Evolutionary conservation across 2,113 vertebrate species (phyloP).

Genomic region (Oreochromis aureus): DNA sequence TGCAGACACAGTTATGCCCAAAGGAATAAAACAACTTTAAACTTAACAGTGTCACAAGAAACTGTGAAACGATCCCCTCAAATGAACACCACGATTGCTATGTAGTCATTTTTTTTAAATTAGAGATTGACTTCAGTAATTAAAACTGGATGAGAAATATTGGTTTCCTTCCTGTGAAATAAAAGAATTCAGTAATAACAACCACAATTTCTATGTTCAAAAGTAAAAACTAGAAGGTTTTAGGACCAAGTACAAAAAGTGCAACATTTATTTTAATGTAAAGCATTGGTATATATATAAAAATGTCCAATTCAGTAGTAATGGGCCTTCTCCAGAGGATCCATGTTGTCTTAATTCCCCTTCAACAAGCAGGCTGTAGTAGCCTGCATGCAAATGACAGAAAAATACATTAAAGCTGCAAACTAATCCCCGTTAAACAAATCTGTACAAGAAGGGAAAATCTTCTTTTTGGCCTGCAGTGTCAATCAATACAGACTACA

Average conservation of each 20-base stretch:
- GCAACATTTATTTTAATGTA: background rate
- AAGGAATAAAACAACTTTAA: background rate
- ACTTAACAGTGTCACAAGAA: background rate
- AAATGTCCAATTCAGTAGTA: background rate
- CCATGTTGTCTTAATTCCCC: background rate
- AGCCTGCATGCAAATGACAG: background rate
- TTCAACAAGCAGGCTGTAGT: background rate
- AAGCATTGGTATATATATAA: rapidly evolving
- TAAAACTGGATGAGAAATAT: background rate
- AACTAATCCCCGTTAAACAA: background rate
- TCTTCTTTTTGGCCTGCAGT: background rate
- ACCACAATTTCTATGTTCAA: rapidly evolving
- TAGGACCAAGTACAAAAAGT: background rate
- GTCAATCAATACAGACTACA: background rate
- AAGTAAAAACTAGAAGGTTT: background rate
- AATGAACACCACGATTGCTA: background rate
- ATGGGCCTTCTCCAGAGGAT: background rate
- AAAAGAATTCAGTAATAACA: background rate
- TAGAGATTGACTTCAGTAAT: background rate
- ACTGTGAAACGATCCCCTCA: background rate
- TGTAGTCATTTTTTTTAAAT: background rate
- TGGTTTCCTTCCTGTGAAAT: background rate
- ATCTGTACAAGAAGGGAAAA: background rate
- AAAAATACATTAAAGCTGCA: background rate
- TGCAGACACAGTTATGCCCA: background rate